phyloP scores from a whole-genome alignment of 2,888 invertebrate genomes.

The Bedellia somnulentella region DNA sequence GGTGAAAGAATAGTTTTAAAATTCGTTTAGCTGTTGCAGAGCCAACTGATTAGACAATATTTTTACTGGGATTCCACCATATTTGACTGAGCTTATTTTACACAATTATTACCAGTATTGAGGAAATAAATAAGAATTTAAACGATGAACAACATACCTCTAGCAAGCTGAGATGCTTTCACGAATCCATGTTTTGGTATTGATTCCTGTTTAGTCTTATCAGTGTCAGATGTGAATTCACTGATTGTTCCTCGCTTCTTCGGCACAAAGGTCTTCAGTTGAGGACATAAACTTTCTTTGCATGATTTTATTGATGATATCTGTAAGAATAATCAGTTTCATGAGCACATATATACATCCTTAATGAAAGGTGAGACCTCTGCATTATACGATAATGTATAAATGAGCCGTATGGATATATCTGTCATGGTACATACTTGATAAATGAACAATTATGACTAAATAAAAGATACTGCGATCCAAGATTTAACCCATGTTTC shows the following conservation, averaged over 20 bases:
- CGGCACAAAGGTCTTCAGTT: slow-evolving; percentile 57
- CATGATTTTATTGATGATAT: slow-evolving; percentile 64
- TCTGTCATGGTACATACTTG: too few relatives aligned
- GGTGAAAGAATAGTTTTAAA: too few relatives aligned
- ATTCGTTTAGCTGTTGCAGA: too few relatives aligned
- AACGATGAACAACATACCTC: slow-evolving; percentile 22
- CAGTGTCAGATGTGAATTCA: slow-evolving; percentile 51
- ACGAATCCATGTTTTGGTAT: slow-evolving; percentile 24
- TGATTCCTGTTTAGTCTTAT: slow-evolving; percentile 26
- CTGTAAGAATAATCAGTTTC: slow-evolving; percentile 33
- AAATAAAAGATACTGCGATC: too few relatives aligned
- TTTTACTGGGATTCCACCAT: too few relatives aligned
- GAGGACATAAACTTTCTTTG: slow-evolving; percentile 49
- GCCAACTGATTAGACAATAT: too few relatives aligned
- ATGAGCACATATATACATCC: slow-evolving; percentile 1
- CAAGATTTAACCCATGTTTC: too few relatives aligned
- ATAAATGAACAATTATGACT: too few relatives aligned
- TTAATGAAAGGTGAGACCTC: background rate
- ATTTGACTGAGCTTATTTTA: too few relatives aligned
- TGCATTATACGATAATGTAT: too few relatives aligned
- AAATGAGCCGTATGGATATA: too few relatives aligned
- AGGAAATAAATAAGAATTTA: slow-evolving; percentile 11
- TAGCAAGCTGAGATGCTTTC: slow-evolving; percentile 34
- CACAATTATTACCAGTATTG: slow-evolving; percentile 1
- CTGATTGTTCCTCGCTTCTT: slow-evolving; percentile 45